Conservation (phyloP, 2,888 invertebrate genomes). For the Ephialtes manifestator region DNA sequence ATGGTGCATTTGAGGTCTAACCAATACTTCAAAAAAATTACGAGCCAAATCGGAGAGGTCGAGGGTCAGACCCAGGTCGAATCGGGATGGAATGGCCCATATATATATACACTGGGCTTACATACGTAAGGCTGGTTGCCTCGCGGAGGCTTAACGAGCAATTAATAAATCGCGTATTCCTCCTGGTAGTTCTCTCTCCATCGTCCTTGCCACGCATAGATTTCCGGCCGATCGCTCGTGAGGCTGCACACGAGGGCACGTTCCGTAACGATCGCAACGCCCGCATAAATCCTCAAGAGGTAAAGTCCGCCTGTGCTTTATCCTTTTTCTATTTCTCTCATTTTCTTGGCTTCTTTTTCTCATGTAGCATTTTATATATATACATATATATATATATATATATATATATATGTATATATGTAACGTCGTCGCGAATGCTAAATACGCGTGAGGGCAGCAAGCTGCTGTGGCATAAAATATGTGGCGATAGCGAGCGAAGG, state of each 20-base stretch:
- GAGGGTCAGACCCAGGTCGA: too few species aligned
- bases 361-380: neutral
- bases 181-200: slow-evolving; percentile 41
- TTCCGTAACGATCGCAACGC: slow-evolving; percentile 70
- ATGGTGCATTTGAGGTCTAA: too few species aligned
- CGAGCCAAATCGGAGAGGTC: too few species aligned
- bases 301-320: slow-evolving; percentile 65
- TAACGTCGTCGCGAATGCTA: slow-evolving; percentile 74
- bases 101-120: slow-evolving; percentile 8
- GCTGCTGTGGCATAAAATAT: slow-evolving; percentile 71
- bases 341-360: slow-evolving; percentile 39
- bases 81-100: too few species aligned
- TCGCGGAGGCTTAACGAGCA: slow-evolving; percentile 74
- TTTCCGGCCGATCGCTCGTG: slow-evolving; percentile 83
- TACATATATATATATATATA: neutral
- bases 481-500: slow-evolving; percentile 69
- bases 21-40: too few species aligned
- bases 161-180: slow-evolving; percentile 77
- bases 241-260: slow-evolving; percentile 73
- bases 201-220: slow-evolving; percentile 75
- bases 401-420: slow-evolving; percentile 46
- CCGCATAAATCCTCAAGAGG: slow-evolving; percentile 74
- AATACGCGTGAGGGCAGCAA: slow-evolving; percentile 70
- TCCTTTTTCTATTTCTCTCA: slow-evolving; percentile 56
- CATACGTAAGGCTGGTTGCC: slow-evolving; percentile 54